Evolutionary conservation across 2,113 vertebrate species (phyloP).

Genomic region (Phyllostomus hastatus): DNA sequence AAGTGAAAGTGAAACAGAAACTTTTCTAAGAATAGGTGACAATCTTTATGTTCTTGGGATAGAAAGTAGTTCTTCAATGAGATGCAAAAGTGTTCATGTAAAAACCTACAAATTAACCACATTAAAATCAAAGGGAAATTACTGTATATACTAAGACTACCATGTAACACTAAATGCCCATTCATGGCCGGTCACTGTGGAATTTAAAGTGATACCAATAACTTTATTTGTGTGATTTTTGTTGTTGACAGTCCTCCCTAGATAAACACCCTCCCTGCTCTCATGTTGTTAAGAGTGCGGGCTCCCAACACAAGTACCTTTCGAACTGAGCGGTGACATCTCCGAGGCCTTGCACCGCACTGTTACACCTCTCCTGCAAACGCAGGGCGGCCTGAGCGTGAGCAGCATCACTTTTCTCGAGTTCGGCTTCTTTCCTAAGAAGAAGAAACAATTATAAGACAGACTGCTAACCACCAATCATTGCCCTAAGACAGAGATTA

Average conservation of each 20-base stretch:
- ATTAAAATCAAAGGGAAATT: not conserved
- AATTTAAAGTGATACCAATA: not conserved
- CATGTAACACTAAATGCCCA: not conserved
- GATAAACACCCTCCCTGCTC: not conserved
- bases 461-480: not conserved
- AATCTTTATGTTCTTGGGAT: not conserved
- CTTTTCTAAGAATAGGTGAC: not conserved
- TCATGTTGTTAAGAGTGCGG: not conserved
- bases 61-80: not conserved
- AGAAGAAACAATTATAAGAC: not conserved
- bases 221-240: not conserved
- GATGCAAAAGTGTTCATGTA: not conserved
- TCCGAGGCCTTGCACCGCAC: constrained; percentile 76
- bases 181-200: not conserved
- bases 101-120: not conserved
- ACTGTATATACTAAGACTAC: not conserved
- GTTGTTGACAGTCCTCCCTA: not conserved
- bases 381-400: constrained; percentile 74
- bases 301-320: constrained; percentile 80
- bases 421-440: constrained; percentile 82
- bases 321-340: constrained; percentile 83
- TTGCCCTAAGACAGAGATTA: not conserved
- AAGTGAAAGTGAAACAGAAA: not conserved
- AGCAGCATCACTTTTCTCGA: constrained; percentile 72
- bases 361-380: constrained; percentile 81